These are phyloP conservation scores for Sarcophaga bullata DNA, from an alignment of 1,140 invertebrate genomes.

Conservation along the genomic window DNA sequence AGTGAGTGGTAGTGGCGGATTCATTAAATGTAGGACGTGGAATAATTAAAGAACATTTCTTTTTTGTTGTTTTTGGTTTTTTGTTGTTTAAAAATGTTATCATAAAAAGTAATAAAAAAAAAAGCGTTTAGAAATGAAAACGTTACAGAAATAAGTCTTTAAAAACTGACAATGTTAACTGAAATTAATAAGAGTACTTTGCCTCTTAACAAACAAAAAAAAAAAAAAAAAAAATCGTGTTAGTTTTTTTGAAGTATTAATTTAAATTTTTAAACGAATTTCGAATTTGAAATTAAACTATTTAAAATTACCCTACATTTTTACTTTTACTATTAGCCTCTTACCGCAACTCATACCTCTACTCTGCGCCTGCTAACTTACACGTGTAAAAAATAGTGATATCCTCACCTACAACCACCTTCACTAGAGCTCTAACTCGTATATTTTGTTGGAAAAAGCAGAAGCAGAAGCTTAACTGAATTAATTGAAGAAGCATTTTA, in stretches of 20 bases:
- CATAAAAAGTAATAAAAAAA: conserved; percentile 25
- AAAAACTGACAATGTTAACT: conserved; percentile 20
- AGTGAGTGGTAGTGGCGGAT: background rate
- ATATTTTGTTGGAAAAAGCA: too few relatives aligned
- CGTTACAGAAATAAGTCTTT: background rate
- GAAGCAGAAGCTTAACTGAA: too few relatives aligned
- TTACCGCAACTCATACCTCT: background rate
- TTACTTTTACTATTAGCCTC: background rate
- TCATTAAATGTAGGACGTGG: conserved; percentile 36
- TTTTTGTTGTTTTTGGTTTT: background rate
- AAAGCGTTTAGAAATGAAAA: background rate
- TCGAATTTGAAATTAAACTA: too few relatives aligned
- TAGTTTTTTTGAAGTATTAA: conserved; percentile 21
- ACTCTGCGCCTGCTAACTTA: background rate
- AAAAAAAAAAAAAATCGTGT: conserved; percentile 16
- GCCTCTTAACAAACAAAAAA: background rate
- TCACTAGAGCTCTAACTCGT: background rate
- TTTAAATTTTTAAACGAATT: conserved; percentile 16
- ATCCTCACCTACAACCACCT: background rate
- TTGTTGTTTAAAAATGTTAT: background rate
- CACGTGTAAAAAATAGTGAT: background rate
- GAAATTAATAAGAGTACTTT: conserved; percentile 3
- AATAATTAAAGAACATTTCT: conserved; percentile 30
- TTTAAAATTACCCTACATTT: background rate
- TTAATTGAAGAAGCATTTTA: too few relatives aligned